Percentiles rank a stretch among this genome's conserved stretches.
Conservation (phyloP, 2,797 vertebrate species). For the Oceanodroma leucorhoa region DNA sequence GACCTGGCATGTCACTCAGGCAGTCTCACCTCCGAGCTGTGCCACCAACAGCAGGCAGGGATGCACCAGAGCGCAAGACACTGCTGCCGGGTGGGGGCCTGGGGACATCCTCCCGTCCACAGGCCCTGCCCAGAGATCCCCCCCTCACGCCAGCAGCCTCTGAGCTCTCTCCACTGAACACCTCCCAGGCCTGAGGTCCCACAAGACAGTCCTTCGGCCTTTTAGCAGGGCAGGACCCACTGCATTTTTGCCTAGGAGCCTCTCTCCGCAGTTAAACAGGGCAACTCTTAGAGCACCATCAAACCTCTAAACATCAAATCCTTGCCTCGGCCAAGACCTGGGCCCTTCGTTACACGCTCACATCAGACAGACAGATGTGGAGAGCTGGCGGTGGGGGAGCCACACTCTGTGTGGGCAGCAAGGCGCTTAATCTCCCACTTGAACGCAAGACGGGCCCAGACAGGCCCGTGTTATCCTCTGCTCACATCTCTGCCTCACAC, state of each 20-base stretch:
- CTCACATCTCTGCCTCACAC: background rate
- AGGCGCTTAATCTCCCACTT: background rate
- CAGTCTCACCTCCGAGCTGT: rapidly evolving
- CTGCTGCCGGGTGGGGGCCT: background rate
- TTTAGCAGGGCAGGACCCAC: background rate
- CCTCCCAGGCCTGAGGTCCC: background rate
- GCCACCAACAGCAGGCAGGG: background rate
- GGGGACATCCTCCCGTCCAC: background rate
- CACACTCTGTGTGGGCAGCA: background rate
- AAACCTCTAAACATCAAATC: too few relatives aligned
- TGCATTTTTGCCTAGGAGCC: background rate
- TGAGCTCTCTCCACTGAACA: background rate
- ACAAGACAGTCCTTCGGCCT: background rate
- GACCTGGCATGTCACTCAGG: background rate
- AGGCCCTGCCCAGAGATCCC: background rate
- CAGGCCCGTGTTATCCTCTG: background rate
- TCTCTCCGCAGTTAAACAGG: background rate
- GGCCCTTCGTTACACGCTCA: rapidly evolving
- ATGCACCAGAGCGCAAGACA: background rate
- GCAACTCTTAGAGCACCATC: background rate
- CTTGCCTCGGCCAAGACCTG: background rate
- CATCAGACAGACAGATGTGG: background rate
- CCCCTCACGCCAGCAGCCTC: rapidly evolving
- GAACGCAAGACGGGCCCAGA: background rate
- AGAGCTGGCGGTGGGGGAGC: background rate